A percentile compares a stretch with the other conserved stretches of the same genome.
phyloP scores from a whole-genome alignment of 2,797 vertebrate species.

The Rhabdomys pumilio region DNA sequence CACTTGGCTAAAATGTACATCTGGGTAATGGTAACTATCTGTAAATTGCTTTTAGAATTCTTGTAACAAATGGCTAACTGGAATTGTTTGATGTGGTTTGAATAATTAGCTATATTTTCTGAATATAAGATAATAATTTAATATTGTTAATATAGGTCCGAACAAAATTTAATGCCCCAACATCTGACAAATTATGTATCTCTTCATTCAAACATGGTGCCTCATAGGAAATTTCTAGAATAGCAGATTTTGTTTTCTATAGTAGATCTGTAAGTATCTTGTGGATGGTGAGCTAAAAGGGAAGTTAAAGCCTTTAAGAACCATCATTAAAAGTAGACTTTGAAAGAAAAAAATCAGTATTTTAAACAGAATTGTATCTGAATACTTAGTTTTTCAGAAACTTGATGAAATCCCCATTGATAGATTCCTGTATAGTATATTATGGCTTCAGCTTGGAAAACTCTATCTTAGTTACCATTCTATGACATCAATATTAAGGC shows the following conservation, averaged over 20 bases:
- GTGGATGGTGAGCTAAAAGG: no score
- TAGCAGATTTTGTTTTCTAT: neutral
- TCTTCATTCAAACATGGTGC: neutral
- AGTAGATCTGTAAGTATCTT: neutral
- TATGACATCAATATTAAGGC: neutral
- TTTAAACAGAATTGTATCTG: neutral
- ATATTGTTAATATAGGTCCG: neutral
- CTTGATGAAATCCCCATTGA: neutral
- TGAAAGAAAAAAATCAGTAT: no score
- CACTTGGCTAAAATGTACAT: neutral
- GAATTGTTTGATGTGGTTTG: neutral
- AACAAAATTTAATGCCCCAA: neutral
- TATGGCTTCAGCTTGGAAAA: neutral
- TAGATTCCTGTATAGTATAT: neutral
- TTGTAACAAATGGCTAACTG: neutral
- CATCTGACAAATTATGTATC: neutral
- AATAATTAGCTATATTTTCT: conserved; percentile 37
- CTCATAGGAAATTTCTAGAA: neutral
- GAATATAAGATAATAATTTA: neutral
- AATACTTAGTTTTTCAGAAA: neutral
- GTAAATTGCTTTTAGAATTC: neutral
- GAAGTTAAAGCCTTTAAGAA: no score
- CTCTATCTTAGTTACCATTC: neutral
- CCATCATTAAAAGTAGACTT: no score
- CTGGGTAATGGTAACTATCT: neutral